Percentiles rank a stretch among this genome's conserved stretches.
Evolutionary conservation across 2,113 vertebrate species (phyloP).

Genomic region (Dromas ardeola): DNA sequence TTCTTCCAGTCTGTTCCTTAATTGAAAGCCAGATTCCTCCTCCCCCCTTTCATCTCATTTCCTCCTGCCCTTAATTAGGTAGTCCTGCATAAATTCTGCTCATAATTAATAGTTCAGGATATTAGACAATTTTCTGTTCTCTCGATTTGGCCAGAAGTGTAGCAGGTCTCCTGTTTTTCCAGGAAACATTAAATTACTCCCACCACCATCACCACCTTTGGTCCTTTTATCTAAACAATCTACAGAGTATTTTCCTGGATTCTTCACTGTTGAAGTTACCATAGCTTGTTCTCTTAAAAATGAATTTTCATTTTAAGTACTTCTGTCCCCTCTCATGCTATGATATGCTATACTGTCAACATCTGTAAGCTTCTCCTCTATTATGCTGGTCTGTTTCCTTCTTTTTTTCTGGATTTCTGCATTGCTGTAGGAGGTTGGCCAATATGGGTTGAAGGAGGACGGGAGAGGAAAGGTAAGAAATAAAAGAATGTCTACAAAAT

Average conservation of each 20-base stretch:
- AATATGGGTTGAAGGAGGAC: constrained; percentile 78
- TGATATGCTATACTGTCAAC: constrained; percentile 69
- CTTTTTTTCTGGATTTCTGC: constrained; percentile 78
- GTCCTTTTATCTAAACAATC: background rate
- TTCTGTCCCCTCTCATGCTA: constrained; percentile 66
- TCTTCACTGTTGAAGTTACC: constrained; percentile 33
- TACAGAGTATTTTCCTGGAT: background rate
- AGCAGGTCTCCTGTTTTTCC: background rate
- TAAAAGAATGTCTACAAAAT: constrained; percentile 50
- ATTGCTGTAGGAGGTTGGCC: constrained; percentile 78
- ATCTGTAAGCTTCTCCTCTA: constrained; percentile 73
- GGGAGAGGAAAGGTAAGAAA: constrained; percentile 81
- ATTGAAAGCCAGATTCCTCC: constrained; percentile 4
- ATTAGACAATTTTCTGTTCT: background rate
- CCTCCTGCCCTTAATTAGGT: background rate
- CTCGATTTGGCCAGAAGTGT: constrained; percentile 31
- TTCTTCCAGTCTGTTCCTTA: background rate
- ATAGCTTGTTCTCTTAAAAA: constrained; percentile 54
- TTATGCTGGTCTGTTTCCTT: constrained; percentile 78
- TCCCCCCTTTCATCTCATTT: background rate
- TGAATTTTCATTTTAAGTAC: constrained; percentile 41
- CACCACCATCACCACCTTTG: background rate
- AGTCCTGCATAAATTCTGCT: background rate
- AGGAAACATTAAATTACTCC: background rate
- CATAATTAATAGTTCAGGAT: background rate